A percentile compares a stretch with the other conserved stretches of the same genome.
Evolutionary conservation across 2,888 invertebrate genomes (phyloP).

Genomic region (Amblyjoppa proteus): DNA sequence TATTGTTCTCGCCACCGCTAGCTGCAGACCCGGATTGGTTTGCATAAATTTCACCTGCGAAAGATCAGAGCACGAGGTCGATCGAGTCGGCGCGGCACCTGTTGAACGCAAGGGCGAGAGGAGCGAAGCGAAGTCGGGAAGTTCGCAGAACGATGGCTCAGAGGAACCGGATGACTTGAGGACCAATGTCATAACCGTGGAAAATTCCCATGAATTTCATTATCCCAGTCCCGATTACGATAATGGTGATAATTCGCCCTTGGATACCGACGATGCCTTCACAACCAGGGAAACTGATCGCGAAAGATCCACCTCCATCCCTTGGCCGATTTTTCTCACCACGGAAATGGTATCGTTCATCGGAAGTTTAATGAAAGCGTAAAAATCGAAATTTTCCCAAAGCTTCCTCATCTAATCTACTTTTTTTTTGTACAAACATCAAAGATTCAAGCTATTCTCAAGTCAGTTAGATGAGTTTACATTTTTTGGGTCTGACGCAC

Average conservation of each 20-base stretch:
- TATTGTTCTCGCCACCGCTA: slow-evolving; percentile 47
- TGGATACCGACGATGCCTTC: neutral
- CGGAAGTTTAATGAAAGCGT: neutral
- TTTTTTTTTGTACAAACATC: no score
- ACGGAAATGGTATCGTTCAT: neutral
- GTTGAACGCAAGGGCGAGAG: neutral
- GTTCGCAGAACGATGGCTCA: neutral
- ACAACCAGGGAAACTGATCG: neutral
- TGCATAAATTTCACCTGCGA: slow-evolving; percentile 57
- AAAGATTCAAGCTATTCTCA: no score
- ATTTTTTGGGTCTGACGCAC: no score
- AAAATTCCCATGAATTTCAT: neutral
- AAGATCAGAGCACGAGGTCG: neutral
- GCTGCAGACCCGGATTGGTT: slow-evolving; percentile 40
- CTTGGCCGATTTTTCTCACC: neutral
- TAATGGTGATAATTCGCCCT: neutral
- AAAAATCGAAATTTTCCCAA: slow-evolving; percentile 24
- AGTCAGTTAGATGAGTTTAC: no score
- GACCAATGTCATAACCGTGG: neutral
- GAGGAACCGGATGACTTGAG: slow-evolving; percentile 7
- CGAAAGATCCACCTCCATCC: neutral
- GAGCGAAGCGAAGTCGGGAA: neutral
- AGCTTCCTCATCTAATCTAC: neutral
- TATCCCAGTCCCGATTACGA: neutral
- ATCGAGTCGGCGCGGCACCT: neutral